Evolutionary conservation across 2,113 vertebrate species (phyloP), one percentile per base, ranked within the genome.

Genomic region (Gobius niger): DNA sequence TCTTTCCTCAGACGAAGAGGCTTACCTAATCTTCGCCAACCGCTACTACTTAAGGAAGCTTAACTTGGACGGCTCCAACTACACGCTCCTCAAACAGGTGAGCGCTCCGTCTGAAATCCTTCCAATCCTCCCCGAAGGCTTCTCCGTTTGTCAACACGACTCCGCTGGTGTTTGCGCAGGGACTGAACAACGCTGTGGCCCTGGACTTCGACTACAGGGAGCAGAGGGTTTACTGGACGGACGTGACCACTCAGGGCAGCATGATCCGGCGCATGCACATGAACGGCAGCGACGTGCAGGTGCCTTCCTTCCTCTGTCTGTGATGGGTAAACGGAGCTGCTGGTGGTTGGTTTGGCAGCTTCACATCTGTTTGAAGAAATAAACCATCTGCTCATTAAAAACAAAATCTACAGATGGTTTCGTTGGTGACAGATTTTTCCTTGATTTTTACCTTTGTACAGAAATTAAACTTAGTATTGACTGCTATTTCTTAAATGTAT

Each of bases 211-310:
- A 99, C 91, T 96, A 96, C 57, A 90, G 94, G 2, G 94, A 98
- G 75, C 95, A 98, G 92, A 98, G 97, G 96, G 97, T 99, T 80
- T 99, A 98, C 89, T 99, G 98, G 98, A 99, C 98, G 0, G 98
- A 99, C 0, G 98, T 99, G 75, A 99, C 97, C 46, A 98, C 97
- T 0, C 98, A 99, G 87, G 97, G 97, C 83, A 99, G 98, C 92
- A 99, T 99, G 98, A 99, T 99, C 86, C 93, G 98, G 2, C 95
- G 97, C 68, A 99, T 99, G 98, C 90, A 96, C 88, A 97, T 99
- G 63, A 99, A 99, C 0, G 98, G 97, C 49, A 99, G 96, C 83
- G 92, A 96, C 0, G 95, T 98, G 50, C 96, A 99, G 95, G 98
- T 97, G 46, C 64, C 79, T 62, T 14, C n/a, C 24, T 34, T 34